Base-by-base conservation (phyloP, 1,140 invertebrate genomes). In the Muscidifurax raptorellus region DNA sequence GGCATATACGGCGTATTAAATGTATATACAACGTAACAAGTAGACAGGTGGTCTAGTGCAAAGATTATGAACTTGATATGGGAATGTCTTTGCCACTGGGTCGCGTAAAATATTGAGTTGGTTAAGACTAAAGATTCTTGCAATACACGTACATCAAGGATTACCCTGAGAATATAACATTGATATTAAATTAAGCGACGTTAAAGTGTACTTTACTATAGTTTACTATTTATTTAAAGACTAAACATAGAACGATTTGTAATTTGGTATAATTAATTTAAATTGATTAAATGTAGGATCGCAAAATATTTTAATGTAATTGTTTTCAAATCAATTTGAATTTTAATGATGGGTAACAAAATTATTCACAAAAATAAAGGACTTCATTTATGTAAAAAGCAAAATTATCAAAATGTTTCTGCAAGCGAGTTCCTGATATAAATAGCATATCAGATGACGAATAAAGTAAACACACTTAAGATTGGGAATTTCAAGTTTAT, bases 41-140 rank as follows among this genome's bases (percentile, higher is more conserved):
- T 40, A n/a, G 22, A 47, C 25, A 47, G 7, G 40, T 75, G 40
- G 1, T 15, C 28, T 36, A 2, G 25, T 75, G 12, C 30, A 78
- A 78, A 78, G 76, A 66, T 78, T 64, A 28, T 82, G 69, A 82
- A 82, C 69, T 82, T 82, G 47, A 40, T 64, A 12, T 2, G 30
- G 9, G 47, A 82, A 75, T 59, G 80, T 82, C 80, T 82, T 75
- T 82, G 30, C 30, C 80, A 75, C 18, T n/a, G 27, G 5, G 28
- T 47, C n/a, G 27, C 18, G 59, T 82, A 10, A 74, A 74, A 82
- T 30, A 82, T 82, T 64, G 59, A 77, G 22, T 27, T 52, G 22
- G 9, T 52, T 36, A 22, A 10, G 71, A 4, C n/a, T 27, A 52
- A 76, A 76, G 71, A 74, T 32, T 36, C 30, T 74, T 40, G 75